phyloP scores from a whole-genome alignment of 2,888 invertebrate genomes.

The Lymantria monacha region DNA sequence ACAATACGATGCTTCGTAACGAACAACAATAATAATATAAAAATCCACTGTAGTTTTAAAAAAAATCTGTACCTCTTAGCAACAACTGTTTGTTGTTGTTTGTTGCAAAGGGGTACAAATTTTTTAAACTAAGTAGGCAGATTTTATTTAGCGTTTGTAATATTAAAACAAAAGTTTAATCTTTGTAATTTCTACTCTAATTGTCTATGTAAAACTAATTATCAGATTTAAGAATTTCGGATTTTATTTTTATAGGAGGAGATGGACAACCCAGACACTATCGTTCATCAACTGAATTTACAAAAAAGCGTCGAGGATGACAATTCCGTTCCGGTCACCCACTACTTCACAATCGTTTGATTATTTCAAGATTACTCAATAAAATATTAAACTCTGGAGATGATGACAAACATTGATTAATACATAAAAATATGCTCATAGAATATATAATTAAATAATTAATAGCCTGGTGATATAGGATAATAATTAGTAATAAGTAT shows the following conservation, averaged over 20 bases:
- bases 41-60: too few relatives aligned
- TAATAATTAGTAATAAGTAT: background rate
- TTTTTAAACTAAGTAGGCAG: too few relatives aligned
- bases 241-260: slow-evolving; percentile 30
- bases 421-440: background rate
- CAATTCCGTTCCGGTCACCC: slow-evolving; percentile 46
- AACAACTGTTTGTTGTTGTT: too few relatives aligned
- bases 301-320: slow-evolving; percentile 44
- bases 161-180: too few relatives aligned
- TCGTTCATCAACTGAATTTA: slow-evolving; percentile 47
- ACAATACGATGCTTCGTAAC: too few relatives aligned
- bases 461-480: background rate
- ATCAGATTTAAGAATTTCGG: too few relatives aligned
- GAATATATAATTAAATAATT: background rate
- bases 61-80: too few relatives aligned
- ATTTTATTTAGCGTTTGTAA: too few relatives aligned
- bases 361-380: background rate
- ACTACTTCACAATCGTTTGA: slow-evolving; percentile 59
- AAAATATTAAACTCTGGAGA: background rate
- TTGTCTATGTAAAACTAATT: too few relatives aligned
- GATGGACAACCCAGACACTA: slow-evolving; percentile 38
- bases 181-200: too few relatives aligned
- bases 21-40: too few relatives aligned
- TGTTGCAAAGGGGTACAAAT: too few relatives aligned
- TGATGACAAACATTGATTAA: background rate